Evolutionary conservation across 37 sponge, comb jelly and placozoan genomes (phyloP).

Genomic region (Mnemiopsis leidyi): DNA sequence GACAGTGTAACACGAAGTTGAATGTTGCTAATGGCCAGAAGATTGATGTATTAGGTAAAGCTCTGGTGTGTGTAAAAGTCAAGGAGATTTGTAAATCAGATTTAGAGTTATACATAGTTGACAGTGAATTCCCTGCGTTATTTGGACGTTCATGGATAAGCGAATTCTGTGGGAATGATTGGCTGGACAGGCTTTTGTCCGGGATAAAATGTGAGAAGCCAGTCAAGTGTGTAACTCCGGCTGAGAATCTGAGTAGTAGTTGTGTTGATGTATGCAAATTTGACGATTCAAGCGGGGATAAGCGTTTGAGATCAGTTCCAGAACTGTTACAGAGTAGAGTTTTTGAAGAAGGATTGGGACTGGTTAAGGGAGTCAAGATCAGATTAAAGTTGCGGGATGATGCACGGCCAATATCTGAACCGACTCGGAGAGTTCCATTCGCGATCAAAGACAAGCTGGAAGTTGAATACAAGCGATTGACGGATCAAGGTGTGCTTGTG

Average conservation of each 20-base stretch:
- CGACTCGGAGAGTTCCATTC: slow-evolving; percentile 54
- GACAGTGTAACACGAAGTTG: neutral
- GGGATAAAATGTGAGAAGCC: neutral
- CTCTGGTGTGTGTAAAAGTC: neutral
- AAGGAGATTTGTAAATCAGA: neutral
- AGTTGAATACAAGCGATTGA: neutral
- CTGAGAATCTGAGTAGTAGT: neutral
- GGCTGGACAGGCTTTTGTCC: neutral
- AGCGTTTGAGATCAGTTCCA: neutral
- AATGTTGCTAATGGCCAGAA: neutral
- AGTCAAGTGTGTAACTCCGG: neutral
- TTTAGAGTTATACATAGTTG: neutral
- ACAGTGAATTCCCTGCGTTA: neutral
- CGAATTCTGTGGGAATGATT: neutral
- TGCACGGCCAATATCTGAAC: slow-evolving; percentile 2
- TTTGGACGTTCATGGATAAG: neutral
- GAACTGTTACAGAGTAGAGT: neutral
- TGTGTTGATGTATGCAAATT: neutral
- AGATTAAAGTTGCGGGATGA: slow-evolving; percentile 3
- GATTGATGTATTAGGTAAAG: neutral
- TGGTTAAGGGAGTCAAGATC: slow-evolving; percentile 16
- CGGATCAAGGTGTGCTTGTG: neutral
- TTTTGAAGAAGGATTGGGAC: slow-evolving; percentile 27
- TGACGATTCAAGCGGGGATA: neutral
- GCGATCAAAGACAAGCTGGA: slow-evolving; percentile 13